phyloP scores from a whole-genome alignment of 2,113 vertebrate genomes.

The Phyllostomus hastatus region DNA sequence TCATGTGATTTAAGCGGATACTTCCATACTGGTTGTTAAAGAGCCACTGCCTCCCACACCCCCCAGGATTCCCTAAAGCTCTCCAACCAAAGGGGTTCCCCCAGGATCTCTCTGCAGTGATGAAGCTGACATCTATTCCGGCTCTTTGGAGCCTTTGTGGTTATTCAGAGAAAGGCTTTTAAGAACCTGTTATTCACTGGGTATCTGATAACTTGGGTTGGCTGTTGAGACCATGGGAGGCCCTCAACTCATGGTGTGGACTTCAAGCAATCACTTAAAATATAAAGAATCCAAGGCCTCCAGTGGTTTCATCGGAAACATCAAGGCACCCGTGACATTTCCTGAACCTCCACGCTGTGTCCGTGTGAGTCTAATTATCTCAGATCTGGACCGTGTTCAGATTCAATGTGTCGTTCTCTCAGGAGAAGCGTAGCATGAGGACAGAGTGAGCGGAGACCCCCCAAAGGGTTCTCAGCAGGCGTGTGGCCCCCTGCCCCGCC shows the following conservation, averaged over 20 bases:
- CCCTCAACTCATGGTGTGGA: background rate
- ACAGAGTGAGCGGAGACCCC: background rate
- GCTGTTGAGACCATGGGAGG: background rate
- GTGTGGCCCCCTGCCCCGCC: slow-evolving; percentile 41
- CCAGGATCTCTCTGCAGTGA: background rate
- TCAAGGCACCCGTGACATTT: background rate
- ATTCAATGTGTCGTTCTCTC: background rate
- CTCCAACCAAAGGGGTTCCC: background rate
- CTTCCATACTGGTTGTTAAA: background rate
- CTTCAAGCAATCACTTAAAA: background rate
- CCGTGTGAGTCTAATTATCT: slow-evolving; percentile 18
- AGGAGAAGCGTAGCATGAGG: background rate
- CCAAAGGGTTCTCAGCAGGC: background rate
- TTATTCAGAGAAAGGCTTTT: background rate
- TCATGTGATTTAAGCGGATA: background rate
- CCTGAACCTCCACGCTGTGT: background rate
- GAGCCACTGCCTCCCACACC: background rate
- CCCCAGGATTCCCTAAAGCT: background rate
- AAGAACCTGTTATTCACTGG: background rate
- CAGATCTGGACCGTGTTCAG: slow-evolving; percentile 1
- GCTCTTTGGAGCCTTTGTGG: background rate
- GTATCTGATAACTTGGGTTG: background rate
- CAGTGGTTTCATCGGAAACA: slow-evolving; percentile 19
- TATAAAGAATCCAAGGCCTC: background rate
- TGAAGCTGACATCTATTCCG: background rate